A percentile compares a stretch with the other conserved stretches of the same genome.
These are phyloP conservation scores for Hesperophylax magnus DNA, from an alignment of 1,140 invertebrate genomes.

Conservation along the genomic window DNA sequence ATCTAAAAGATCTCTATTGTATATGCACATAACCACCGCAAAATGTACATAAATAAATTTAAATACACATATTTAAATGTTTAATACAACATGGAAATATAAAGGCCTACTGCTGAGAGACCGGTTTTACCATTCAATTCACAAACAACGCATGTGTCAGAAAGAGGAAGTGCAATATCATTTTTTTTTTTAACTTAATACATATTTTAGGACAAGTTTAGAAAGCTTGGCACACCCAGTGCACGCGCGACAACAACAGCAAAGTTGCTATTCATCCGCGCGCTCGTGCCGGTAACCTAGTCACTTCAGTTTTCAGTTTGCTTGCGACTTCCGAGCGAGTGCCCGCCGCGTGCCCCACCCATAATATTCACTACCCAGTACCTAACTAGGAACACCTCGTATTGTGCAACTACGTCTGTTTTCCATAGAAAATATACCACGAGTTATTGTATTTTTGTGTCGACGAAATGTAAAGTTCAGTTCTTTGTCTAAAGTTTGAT, in stretches of 20 bases:
- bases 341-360: background rate
- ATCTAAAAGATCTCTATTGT: too few relatives aligned
- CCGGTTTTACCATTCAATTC: too few relatives aligned
- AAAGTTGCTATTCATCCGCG: background rate
- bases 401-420: conserved; percentile 28
- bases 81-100: too few relatives aligned
- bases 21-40: too few relatives aligned
- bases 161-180: too few relatives aligned
- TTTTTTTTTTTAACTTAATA: too few relatives aligned
- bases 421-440: background rate
- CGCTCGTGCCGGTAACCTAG: conserved; percentile 14
- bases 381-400: background rate
- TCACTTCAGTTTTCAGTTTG: conserved; percentile 21
- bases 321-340: background rate
- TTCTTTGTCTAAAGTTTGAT: background rate
- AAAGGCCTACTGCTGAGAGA: too few relatives aligned
- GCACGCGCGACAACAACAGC: background rate
- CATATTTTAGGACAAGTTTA: too few relatives aligned
- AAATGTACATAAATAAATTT: too few relatives aligned
- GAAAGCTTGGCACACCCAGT: background rate
- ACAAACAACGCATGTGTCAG: too few relatives aligned
- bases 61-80: too few relatives aligned
- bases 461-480: background rate
- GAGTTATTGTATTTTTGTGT: background rate
- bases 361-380: background rate